Evolutionary conservation across 2,113 vertebrate genomes (phyloP).

Genomic region (Choloepus hoffmanni): DNA sequence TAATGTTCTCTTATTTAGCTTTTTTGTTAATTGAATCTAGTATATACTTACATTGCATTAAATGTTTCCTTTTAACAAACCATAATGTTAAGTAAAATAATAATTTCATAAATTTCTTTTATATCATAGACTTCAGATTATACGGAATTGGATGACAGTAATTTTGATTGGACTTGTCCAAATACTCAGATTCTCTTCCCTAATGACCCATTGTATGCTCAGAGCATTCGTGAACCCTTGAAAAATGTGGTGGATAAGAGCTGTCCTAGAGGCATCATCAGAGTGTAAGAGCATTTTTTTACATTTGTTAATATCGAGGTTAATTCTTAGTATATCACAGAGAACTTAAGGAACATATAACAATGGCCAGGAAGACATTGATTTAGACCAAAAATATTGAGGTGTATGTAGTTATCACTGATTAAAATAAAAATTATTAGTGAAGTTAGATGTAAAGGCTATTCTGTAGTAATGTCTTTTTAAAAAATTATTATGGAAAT

Average conservation of each 20-base stretch:
- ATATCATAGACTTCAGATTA: conserved; percentile 87
- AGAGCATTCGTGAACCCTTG: conserved; percentile 96
- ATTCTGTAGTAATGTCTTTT: not conserved
- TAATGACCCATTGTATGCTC: conserved; percentile 95
- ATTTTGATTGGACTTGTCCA: conserved; percentile 98
- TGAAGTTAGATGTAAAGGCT: conserved; percentile 34
- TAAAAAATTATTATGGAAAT: not conserved
- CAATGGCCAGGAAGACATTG: not conserved
- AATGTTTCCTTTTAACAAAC: conserved; percentile 19
- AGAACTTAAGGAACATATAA: not conserved
- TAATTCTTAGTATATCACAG: conserved; percentile 17
- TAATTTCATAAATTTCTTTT: conserved; percentile 28
- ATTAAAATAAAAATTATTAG: not conserved
- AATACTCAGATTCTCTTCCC: conserved; percentile 98
- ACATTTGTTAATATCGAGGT: not conserved
- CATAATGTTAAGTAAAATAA: conserved; percentile 25
- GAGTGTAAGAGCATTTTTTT: conserved; percentile 85
- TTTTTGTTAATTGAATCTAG: not conserved
- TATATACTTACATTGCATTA: not conserved
- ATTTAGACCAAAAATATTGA: conserved; percentile 20
- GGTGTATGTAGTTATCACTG: not conserved
- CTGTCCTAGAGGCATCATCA: conserved; percentile 92
- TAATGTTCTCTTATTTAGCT: conserved; percentile 14
- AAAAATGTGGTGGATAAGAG: conserved; percentile 98
- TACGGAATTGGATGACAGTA: conserved; percentile 96